These are phyloP conservation scores for Fulica atra DNA, from an alignment of 2,113 vertebrate species.

Conservation along the genomic window DNA sequence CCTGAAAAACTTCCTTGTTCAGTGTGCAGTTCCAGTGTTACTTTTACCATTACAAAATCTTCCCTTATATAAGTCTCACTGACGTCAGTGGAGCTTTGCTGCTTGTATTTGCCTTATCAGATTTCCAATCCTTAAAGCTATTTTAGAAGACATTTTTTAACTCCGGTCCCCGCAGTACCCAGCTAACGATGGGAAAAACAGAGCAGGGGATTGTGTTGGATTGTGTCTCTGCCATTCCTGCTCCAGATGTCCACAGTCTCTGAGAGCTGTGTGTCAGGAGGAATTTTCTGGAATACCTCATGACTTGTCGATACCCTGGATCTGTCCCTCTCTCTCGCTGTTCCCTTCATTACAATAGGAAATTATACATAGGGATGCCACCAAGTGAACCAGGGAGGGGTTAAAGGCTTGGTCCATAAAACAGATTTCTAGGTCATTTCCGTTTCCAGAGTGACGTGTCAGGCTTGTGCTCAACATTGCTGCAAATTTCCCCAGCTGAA, in stretches of 20 bases:
- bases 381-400: background rate
- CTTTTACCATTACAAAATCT: slow-evolving; percentile 60
- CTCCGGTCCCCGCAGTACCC: background rate
- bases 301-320: background rate
- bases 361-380: background rate
- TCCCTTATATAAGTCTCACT: slow-evolving; percentile 58
- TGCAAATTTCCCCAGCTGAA: background rate
- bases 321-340: background rate
- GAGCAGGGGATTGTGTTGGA: background rate
- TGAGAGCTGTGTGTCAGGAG: background rate
- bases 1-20: slow-evolving; percentile 55
- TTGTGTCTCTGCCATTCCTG: background rate
- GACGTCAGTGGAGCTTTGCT: slow-evolving; percentile 64
- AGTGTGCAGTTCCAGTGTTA: slow-evolving; percentile 13
- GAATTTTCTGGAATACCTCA: background rate
- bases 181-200: background rate
- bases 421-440: background rate
- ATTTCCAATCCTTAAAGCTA: slow-evolving; percentile 64
- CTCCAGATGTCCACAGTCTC: background rate
- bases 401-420: background rate
- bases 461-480: background rate
- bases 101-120: slow-evolving; percentile 63
- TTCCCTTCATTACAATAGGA: background rate
- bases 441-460: background rate
- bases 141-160: slow-evolving; percentile 46